Percentiles rank a stretch among this genome's conserved stretches.
Evolutionary conservation across 2,113 vertebrate genomes (phyloP).

Genomic region (Pachycephala philippinensis): DNA sequence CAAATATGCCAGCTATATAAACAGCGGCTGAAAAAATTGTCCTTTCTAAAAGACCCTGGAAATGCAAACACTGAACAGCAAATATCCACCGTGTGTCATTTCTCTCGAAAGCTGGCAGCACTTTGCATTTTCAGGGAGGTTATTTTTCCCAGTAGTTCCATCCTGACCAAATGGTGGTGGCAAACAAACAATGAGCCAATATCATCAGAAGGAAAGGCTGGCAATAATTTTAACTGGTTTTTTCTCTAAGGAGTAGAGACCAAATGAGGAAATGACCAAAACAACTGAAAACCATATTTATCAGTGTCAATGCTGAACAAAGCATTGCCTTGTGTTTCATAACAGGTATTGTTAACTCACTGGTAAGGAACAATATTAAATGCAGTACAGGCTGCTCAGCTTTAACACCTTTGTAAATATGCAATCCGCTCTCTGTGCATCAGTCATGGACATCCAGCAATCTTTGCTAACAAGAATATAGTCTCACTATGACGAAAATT

Average conservation of each 20-base stretch:
- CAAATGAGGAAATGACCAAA: slow-evolving; percentile 25
- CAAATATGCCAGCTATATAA: neutral
- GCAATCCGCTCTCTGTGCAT: neutral
- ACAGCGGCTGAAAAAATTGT: neutral
- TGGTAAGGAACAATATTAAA: neutral
- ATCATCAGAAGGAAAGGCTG: slow-evolving; percentile 13
- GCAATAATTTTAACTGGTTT: slow-evolving; percentile 21
- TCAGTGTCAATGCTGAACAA: slow-evolving; percentile 18
- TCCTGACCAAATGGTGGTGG: slow-evolving; percentile 36
- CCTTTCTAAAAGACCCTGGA: neutral
- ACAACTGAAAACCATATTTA: slow-evolving; percentile 15
- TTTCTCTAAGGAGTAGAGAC: neutral
- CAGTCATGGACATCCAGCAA: neutral
- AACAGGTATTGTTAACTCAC: slow-evolving; percentile 1
- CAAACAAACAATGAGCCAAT: slow-evolving; percentile 26
- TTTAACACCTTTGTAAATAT: slow-evolving; percentile 8
- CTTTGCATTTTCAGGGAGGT: slow-evolving; percentile 28
- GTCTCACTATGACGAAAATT: neutral
- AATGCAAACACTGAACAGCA: slow-evolving; percentile 17
- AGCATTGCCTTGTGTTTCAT: neutral
- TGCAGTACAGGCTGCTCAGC: neutral
- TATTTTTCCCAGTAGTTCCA: slow-evolving; percentile 47
- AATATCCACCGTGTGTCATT: neutral
- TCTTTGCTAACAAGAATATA: neutral
- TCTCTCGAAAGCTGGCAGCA: slow-evolving; percentile 23